Percentiles rank a stretch among this genome's conserved stretches.
phyloP scores from a whole-genome alignment of 2,888 invertebrate genomes.

The Dioctria rufipes region DNA sequence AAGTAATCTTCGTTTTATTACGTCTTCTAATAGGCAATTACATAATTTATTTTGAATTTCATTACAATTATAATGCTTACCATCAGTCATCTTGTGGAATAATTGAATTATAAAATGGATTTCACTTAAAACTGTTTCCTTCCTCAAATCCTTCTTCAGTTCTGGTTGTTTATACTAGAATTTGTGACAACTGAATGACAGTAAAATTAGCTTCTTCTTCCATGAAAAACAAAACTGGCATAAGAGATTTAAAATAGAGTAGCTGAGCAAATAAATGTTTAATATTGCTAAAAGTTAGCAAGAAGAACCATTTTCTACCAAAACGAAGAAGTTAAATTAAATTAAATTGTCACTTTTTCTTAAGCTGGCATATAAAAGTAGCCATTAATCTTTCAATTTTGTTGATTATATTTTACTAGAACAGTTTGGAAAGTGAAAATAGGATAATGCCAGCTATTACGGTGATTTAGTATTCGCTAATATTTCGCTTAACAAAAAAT shows the following conservation, averaged over 20 bases:
- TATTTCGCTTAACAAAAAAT: conserved; percentile 60
- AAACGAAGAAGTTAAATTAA: too few relatives aligned
- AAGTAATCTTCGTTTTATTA: conserved; percentile 89
- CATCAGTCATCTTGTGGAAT: conserved; percentile 50
- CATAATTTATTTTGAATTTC: too few relatives aligned
- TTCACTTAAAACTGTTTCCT: too few relatives aligned
- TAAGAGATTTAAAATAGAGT: too few relatives aligned
- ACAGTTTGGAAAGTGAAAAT: conserved; percentile 12
- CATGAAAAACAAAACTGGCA: too few relatives aligned
- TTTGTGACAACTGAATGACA: too few relatives aligned
- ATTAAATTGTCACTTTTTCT: too few relatives aligned
- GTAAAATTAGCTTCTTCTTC: too few relatives aligned
- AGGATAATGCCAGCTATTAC: conserved; percentile 21
- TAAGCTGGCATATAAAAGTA: not conserved
- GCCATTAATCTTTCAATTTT: conserved; percentile 17
- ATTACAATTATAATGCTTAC: conserved; percentile 11
- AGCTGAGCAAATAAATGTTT: not conserved
- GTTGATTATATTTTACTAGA: conserved; percentile 2
- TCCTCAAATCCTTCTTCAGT: too few relatives aligned
- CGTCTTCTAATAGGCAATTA: conserved; percentile 81
- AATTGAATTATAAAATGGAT: too few relatives aligned
- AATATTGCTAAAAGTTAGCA: not conserved
- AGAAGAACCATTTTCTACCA: not conserved
- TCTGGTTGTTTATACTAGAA: too few relatives aligned
- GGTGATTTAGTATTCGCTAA: conserved; percentile 48